phyloP scores from a whole-genome alignment of 2,113 vertebrate species.

The Oncorhynchus masou region DNA sequence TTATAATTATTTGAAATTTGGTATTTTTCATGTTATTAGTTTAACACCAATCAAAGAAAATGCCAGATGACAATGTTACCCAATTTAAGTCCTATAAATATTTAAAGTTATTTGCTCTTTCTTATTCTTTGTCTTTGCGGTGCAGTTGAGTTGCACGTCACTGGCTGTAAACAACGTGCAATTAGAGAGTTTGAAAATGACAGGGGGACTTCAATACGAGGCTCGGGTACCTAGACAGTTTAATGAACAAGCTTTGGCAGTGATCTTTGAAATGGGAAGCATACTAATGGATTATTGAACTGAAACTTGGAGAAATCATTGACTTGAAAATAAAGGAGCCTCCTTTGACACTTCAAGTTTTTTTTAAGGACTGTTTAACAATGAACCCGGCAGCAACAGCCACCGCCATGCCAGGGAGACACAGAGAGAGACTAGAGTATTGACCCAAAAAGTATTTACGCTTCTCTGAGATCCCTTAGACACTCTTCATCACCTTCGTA shows the following conservation, averaged over 20 bases:
- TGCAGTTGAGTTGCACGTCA: too few species aligned
- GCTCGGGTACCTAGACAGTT: conserved; percentile 13
- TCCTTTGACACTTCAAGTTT: conserved; percentile 21
- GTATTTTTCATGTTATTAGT: too few species aligned
- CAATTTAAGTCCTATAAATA: too few species aligned
- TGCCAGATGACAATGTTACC: too few species aligned
- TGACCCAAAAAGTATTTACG: conserved; percentile 10
- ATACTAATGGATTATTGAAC: conserved; percentile 44
- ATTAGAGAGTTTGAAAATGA: conserved; percentile 33
- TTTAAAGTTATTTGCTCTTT: too few species aligned
- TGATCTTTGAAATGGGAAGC: conserved; percentile 31
- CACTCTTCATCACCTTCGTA: conserved; percentile 16
- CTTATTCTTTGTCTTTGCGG: too few species aligned
- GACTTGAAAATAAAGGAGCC: conserved; percentile 37
- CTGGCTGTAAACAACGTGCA: conserved; percentile 19
- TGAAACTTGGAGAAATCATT: conserved; percentile 34
- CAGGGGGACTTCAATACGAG: conserved; percentile 20
- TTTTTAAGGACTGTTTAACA: conserved; percentile 21
- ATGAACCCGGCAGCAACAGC: neutral
- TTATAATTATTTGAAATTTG: too few species aligned
- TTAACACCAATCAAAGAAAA: too few species aligned
- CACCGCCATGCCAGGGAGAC: neutral
- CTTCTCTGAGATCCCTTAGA: conserved; percentile 8
- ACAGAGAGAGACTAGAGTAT: conserved; percentile 26
- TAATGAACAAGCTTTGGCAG: conserved; percentile 43